Evolutionary conservation across 2,797 vertebrate genomes (phyloP), one percentile per base, ranked within the genome.

Genomic region (Triplophysa yarkandensis): DNA sequence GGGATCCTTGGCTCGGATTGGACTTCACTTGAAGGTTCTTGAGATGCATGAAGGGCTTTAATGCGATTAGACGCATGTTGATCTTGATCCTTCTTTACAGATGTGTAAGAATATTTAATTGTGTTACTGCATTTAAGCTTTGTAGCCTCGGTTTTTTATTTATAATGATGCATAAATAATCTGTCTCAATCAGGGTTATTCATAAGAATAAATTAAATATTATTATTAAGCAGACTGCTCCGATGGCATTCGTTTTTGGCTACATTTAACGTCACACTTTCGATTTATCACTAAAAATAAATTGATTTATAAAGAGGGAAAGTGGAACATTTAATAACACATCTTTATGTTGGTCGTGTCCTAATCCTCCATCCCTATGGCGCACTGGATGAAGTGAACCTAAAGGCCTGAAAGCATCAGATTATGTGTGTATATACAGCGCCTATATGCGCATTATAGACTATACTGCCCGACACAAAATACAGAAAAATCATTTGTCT

Each of bases 31-130:
- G 27, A 60, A 48, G 43, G 63, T 48, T 28, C 16, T 25, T 17
- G 9, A 5, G 43, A 11, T 41, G 43, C 43, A 19, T 7, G 70
- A 46, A 79, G 58, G 34, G 71, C 60, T 46, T 46, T 82, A 78
- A 85, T 80, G 60, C 62, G 82, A 80, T 83, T 83, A 80, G 67
- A 71, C 44, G 25, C 23, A 27, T 39, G 57, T 36, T 76, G 63
- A 70, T 79, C 67, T 75, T 6, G 5, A 61, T 55, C 46, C 57
- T 61, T 41, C 63, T 66, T 71, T 54, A 65, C 66, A n/a, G n/a
- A n/a, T n/a, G n/a, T n/a, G n/a, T n/a, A n/a, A n/a, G n/a, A n/a
- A n/a, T n/a, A n/a, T n/a, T n/a, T n/a, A n/a, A n/a, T n/a, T n/a
- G n/a, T n/a, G n/a, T n/a, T n/a, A n/a, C n/a, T n/a, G n/a, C n/a